Conservation (phyloP, 2,888 invertebrate genomes). For the Melangyna quadrimaculata region DNA sequence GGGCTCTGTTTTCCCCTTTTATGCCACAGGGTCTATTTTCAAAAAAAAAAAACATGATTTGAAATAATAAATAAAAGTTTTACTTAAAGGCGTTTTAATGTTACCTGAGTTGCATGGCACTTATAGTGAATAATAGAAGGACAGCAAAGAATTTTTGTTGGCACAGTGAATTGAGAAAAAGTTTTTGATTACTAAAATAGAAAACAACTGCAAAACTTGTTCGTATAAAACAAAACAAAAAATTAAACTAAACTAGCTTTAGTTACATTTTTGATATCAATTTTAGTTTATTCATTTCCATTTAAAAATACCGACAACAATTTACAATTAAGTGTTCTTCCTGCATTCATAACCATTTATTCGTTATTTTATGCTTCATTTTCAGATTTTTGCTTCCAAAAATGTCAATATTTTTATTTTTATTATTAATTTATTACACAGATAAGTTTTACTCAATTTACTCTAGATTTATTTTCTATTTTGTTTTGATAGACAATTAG, state of each 20-base stretch:
- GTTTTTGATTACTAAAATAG: too few relatives aligned
- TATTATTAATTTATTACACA: slow-evolving; percentile 18
- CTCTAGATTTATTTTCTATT: slow-evolving; percentile 29
- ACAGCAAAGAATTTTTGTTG: too few relatives aligned
- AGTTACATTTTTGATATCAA: slow-evolving; percentile 18
- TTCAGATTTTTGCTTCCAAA: slow-evolving; percentile 13
- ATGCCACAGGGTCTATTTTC: too few relatives aligned
- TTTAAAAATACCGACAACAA: slow-evolving; percentile 69
- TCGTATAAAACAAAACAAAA: background rate
- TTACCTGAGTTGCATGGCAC: too few relatives aligned
- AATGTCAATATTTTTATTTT: background rate
- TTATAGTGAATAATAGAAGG: too few relatives aligned
- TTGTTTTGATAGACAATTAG: slow-evolving; percentile 37
- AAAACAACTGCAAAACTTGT: too few relatives aligned
- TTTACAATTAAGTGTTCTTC: slow-evolving; percentile 45
- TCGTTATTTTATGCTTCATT: background rate
- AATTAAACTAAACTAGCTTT: background rate
- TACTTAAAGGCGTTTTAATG: too few relatives aligned
- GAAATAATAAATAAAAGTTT: too few relatives aligned
- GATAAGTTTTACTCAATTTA: slow-evolving; percentile 39
- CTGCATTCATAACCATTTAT: slow-evolving; percentile 31
- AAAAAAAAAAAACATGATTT: too few relatives aligned
- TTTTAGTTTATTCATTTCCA: slow-evolving; percentile 60
- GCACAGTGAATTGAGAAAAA: too few relatives aligned
- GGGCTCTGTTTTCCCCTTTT: too few relatives aligned